These are phyloP conservation scores for Crenuchus spilurus DNA, from an alignment of 2,797 vertebrate species.

Conservation along the genomic window DNA sequence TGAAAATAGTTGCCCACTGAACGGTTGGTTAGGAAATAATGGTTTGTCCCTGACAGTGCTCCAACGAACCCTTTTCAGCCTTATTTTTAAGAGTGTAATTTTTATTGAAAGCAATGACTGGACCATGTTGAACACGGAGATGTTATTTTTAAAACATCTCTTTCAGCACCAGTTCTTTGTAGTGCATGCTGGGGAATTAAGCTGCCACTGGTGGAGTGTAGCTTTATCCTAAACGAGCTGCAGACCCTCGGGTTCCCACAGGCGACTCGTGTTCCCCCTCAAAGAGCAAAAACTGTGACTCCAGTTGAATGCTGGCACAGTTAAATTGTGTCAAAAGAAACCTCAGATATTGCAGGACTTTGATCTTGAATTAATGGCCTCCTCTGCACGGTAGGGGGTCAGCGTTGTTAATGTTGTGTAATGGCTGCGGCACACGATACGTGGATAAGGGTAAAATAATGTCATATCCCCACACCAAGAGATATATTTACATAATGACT, in stretches of 20 bases:
- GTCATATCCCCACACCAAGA: not conserved
- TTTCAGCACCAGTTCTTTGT: not conserved
- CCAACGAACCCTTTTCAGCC: no score
- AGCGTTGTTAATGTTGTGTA: slow-evolving; percentile 39
- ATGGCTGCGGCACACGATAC: slow-evolving; percentile 36
- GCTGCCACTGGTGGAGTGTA: not conserved
- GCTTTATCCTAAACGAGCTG: slow-evolving; percentile 14
- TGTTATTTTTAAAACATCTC: not conserved
- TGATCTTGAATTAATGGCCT: slow-evolving; percentile 39
- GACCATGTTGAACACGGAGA: not conserved
- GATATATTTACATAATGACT: slow-evolving; percentile 46
- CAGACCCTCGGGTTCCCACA: not conserved
- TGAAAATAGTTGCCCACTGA: no score
- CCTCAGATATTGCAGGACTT: slow-evolving; percentile 29
- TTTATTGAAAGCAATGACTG: no score
- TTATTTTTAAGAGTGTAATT: no score
- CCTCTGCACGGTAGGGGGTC: slow-evolving; percentile 27
- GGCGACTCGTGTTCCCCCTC: not conserved
- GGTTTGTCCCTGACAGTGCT: no score
- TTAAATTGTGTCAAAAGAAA: not conserved
- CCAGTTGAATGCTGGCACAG: not conserved
- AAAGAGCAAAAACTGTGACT: not conserved
- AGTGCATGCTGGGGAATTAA: not conserved
- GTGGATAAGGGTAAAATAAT: slow-evolving; percentile 5
- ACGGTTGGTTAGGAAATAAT: no score